Base-by-base conservation (phyloP, 2,888 invertebrate species). In the Mimumesa dahlbomi region DNA sequence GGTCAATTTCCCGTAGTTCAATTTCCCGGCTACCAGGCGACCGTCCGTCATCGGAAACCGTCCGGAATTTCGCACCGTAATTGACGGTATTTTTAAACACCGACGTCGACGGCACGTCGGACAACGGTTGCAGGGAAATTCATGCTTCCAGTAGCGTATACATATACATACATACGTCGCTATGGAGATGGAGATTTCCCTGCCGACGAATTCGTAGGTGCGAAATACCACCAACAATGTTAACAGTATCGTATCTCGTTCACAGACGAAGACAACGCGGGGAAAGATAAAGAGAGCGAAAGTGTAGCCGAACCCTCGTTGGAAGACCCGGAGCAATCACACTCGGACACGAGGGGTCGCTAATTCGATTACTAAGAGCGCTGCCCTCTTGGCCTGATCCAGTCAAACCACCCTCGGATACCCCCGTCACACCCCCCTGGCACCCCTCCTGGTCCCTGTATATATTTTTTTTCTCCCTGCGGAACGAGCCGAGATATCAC, bases 351-450 rank as follows among this genome's bases (percentile, higher is more conserved):
- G 81, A 84, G 84, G 88, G 88, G 84, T 80, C 79, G 79, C 84
- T 88, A 88, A 88, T 88, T 88, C 86, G 86, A 88, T 88, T 88
- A 88, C 85, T 61, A 77, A 82, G 76, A 85, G 83, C 83, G 75
- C 69, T 75, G 68, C 80, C 77, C 79, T 77, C 59, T 77, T 79
- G 77, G 64, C 73, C 74, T 56, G 70, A 74, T 70, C 69, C 74
- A 56, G 65, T 66, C 57, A 43, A 73, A 61, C 67, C 64, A 59
- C 69, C 73, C 73, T 53, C 49, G 34, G 29, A 34, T 25, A n/a
- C n/a, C 43, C 13, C 45, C 34, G 6, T 19, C 65, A n/a, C n/a
- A n/a, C 45, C 45, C 59, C 62, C 59, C 53, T 56, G 22, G 25
- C 43, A n/a, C 42, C 45, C 49, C 54, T 36, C 34, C 50, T 16